phyloP scores from a whole-genome alignment of 2,888 invertebrate genomes.

The Clunio marinus region DNA sequence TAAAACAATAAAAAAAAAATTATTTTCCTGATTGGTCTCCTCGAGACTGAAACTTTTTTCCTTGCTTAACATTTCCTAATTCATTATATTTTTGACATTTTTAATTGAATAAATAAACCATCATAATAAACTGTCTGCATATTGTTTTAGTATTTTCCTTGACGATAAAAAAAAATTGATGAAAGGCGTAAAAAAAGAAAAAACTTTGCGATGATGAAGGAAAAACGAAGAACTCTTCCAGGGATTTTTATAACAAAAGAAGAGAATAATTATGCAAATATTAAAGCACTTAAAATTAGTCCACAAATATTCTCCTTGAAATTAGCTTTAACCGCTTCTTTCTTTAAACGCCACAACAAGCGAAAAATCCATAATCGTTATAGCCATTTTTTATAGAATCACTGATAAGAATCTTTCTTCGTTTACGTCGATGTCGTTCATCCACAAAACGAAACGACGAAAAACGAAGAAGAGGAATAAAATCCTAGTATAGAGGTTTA shows the following conservation, averaged over 20 bases:
- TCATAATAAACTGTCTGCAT: background rate
- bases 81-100: constrained; percentile 21
- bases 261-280: constrained; percentile 5
- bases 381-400: too few relatives aligned
- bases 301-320: too few relatives aligned
- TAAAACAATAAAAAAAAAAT: background rate
- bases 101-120: constrained; percentile 35
- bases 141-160: background rate
- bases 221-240: background rate
- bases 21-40: background rate
- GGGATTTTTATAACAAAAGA: background rate
- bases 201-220: background rate
- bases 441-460: background rate
- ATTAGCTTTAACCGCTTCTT: too few relatives aligned
- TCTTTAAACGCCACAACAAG: background rate
- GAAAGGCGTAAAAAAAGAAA: background rate
- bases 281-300: background rate
- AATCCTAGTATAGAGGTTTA: background rate
- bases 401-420: background rate
- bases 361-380: background rate
- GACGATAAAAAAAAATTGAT: background rate
- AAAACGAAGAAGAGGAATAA: background rate
- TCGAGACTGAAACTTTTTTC: background rate
- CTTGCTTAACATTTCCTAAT: constrained; percentile 2
- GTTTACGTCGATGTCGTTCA: background rate